Base-by-base conservation (phyloP, 2,797 vertebrate genomes). In the Cynopterus sphinx region DNA sequence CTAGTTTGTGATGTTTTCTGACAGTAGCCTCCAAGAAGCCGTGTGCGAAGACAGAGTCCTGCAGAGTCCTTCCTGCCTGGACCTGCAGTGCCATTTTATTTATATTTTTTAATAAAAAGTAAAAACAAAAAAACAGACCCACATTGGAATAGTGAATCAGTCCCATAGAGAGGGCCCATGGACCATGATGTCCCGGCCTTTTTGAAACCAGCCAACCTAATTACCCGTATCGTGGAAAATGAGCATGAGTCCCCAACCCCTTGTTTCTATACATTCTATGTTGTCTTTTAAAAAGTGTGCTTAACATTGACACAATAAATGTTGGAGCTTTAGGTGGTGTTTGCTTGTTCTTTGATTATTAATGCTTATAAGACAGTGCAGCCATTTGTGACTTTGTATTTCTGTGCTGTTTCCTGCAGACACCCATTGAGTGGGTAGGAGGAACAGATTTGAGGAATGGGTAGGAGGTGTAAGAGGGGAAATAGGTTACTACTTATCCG, bases 81-180 rank as follows among this genome's bases (percentile, higher is more conserved):
- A 92, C 98, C 98, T 97, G 98, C 98, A 98, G 98, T 97, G 98
- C 98, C 98, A 98, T 98, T 98, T 98, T 99, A 98, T 98, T 98
- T 99, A 99, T 99, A 98, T 99, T 98, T 99, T 99, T 98, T 99
- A 98, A 98, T 97, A 98, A 98, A 98, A 98, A 93, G 53, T 97
- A 98, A 98, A 97, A 98, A 91, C 95, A 97, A 97, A 96, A 96
- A 93, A 97, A 96, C 94, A 98, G 90, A 96, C 97, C 97, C 91
- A 89, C 91, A 84, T 90, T 93, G 96, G 96, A 98, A 96, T 96
- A 90, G 96, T 97, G 96, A 97, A 97, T 90, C 97, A 95, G 89
- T 93, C 97, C 98, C 96, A 96, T 96, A 55, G 90, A 94, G 97
- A 98, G 98, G 98, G 98, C 97, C 98, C 95, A 28, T 13, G 57